Evolutionary conservation across 2,113 vertebrate species (phyloP).

Genomic region (Alexandromys fortis): DNA sequence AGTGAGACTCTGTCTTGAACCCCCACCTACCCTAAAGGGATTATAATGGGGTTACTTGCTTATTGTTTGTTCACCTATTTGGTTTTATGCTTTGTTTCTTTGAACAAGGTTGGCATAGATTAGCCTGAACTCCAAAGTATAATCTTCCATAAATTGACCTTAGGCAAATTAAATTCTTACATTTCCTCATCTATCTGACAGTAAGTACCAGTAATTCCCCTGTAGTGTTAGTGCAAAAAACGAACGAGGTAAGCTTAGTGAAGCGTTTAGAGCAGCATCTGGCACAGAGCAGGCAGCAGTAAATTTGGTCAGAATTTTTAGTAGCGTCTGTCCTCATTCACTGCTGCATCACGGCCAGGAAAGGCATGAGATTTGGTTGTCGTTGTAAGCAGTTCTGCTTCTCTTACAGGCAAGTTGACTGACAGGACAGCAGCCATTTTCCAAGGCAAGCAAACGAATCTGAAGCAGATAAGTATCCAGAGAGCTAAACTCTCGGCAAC

Average conservation of each 20-base stretch:
- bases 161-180: neutral
- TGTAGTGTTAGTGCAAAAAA: neutral
- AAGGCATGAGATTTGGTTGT: neutral
- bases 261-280: neutral
- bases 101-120: neutral
- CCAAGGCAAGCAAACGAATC: slow-evolving; percentile 87
- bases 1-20: neutral
- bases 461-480: slow-evolving; percentile 90
- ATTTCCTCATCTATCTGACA: neutral
- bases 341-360: neutral
- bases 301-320: neutral
- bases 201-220: neutral
- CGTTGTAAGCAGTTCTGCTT: slow-evolving; percentile 40
- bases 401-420: slow-evolving; percentile 88
- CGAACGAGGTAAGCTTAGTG: neutral
- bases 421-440: slow-evolving; percentile 93
- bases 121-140: neutral
- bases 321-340: neutral
- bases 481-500: slow-evolving; percentile 91
- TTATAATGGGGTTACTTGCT: neutral
- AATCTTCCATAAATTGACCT: neutral
- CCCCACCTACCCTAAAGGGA: neutral
- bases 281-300: neutral
- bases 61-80: neutral
- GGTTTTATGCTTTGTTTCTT: slow-evolving; percentile 13